phyloP scores from a whole-genome alignment of 2,797 vertebrate species.

The Nannoperca obscura region DNA sequence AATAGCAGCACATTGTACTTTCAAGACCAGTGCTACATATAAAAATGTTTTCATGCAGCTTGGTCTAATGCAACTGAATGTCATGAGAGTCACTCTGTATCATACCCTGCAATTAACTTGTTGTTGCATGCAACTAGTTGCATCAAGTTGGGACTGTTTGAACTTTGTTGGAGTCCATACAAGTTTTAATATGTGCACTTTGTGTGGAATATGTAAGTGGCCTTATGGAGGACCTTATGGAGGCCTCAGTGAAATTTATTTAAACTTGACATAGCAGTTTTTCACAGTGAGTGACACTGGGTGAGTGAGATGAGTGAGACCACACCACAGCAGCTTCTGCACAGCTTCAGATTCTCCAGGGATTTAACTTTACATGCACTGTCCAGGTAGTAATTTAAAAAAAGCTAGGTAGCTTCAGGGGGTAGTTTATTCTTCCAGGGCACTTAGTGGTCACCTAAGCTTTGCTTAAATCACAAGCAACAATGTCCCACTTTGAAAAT shows the following conservation, averaged over 20 bases:
- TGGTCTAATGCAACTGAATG: slow-evolving; percentile 36
- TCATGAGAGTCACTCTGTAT: slow-evolving; percentile 27
- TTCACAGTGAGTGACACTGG: slow-evolving; percentile 27
- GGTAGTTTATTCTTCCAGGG: slow-evolving; percentile 47
- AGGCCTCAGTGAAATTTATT: slow-evolving; percentile 28
- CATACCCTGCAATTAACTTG: slow-evolving; percentile 65
- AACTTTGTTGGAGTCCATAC: background rate
- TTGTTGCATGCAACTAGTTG: slow-evolving; percentile 44
- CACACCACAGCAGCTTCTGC: slow-evolving; percentile 25
- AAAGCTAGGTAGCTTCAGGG: slow-evolving; percentile 43
- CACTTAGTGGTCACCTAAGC: slow-evolving; percentile 41
- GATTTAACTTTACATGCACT: slow-evolving; percentile 49
- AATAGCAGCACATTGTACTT: slow-evolving; percentile 6
- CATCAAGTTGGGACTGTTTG: slow-evolving; percentile 24
- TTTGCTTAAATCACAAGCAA: slow-evolving; percentile 48
- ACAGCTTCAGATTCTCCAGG: slow-evolving; percentile 43
- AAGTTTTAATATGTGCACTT: slow-evolving; percentile 2
- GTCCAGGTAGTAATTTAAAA: slow-evolving; percentile 54
- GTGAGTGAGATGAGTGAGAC: slow-evolving; percentile 27
- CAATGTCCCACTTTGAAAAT: slow-evolving; percentile 38
- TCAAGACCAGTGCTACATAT: slow-evolving; percentile 8
- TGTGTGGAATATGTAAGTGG: background rate
- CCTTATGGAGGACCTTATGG: slow-evolving; percentile 15
- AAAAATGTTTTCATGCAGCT: slow-evolving; percentile 21
- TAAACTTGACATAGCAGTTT: slow-evolving; percentile 32